Conservation (phyloP, 1,140 invertebrate genomes). For the Conus ventricosus region DNA sequence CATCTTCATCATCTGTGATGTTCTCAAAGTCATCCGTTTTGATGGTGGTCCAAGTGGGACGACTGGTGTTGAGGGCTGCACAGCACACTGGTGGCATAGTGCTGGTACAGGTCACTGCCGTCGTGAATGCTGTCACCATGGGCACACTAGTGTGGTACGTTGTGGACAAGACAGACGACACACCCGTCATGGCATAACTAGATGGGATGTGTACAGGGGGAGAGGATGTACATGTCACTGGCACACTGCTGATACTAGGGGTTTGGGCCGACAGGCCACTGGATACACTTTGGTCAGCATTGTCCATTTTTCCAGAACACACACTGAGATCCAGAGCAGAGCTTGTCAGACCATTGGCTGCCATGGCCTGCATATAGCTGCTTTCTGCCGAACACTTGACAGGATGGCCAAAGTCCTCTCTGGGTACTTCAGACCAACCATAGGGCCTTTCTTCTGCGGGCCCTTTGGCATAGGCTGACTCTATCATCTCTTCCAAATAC, state of each 20-base stretch:
- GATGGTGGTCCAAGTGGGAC: slow-evolving; percentile 37
- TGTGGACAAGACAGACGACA: neutral
- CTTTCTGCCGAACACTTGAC: neutral
- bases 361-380: neutral
- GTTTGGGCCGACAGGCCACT: neutral
- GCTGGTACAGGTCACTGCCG: neutral
- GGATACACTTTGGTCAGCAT: neutral
- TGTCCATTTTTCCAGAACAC: neutral
- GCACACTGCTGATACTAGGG: neutral
- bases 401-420: neutral
- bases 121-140: neutral
- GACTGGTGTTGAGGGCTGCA: neutral
- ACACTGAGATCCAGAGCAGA: neutral
- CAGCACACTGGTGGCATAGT: neutral
- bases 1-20: slow-evolving; percentile 52
- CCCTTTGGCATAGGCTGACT: neutral
- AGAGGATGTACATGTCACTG: neutral
- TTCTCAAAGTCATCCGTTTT: slow-evolving; percentile 54
- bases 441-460: neutral
- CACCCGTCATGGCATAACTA: neutral
- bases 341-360: neutral
- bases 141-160: neutral
- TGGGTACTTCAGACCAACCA: neutral
- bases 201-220: neutral
- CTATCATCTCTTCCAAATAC: slow-evolving; percentile 26